These are phyloP conservation scores for Trachurus trachurus DNA, from an alignment of 2,797 vertebrate species.

Conservation along the genomic window DNA sequence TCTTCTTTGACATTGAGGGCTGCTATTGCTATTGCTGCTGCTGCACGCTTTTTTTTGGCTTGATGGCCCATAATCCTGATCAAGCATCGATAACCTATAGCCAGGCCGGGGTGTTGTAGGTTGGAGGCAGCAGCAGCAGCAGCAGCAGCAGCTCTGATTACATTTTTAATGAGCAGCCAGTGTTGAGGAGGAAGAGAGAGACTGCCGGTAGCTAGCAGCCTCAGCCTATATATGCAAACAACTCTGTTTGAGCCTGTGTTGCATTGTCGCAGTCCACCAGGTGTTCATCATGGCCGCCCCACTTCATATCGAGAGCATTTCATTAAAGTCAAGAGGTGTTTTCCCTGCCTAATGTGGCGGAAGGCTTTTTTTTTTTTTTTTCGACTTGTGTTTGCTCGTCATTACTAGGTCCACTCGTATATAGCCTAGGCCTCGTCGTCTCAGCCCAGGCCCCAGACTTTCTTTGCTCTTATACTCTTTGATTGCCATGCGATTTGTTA, in stretches of 20 bases:
- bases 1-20: constrained; percentile 48
- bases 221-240: constrained; percentile 61
- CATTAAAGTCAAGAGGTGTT: constrained; percentile 83
- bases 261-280: constrained; percentile 76
- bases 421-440: constrained; percentile 13
- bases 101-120: neutral
- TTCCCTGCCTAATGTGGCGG: constrained; percentile 79
- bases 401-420: constrained; percentile 17
- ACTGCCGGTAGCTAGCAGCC: constrained; percentile 21
- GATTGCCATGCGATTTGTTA: constrained; percentile 24
- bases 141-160: neutral
- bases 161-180: constrained; percentile 33
- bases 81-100: constrained; percentile 10
- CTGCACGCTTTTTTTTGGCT: neutral
- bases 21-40: too few relatives aligned
- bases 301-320: constrained; percentile 82
- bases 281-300: constrained; percentile 76
- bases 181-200: constrained; percentile 17
- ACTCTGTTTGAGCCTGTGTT: constrained; percentile 17
- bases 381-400: constrained; percentile 73
- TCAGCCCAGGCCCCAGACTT: constrained; percentile 14
- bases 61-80: constrained; percentile 13
- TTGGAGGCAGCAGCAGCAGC: too few relatives aligned
- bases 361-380: constrained; percentile 67
- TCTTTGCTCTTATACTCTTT: neutral